These are phyloP conservation scores for Phalacrocorax pelagicus DNA, from an alignment of 2,113 vertebrate species.

Conservation along the genomic window DNA sequence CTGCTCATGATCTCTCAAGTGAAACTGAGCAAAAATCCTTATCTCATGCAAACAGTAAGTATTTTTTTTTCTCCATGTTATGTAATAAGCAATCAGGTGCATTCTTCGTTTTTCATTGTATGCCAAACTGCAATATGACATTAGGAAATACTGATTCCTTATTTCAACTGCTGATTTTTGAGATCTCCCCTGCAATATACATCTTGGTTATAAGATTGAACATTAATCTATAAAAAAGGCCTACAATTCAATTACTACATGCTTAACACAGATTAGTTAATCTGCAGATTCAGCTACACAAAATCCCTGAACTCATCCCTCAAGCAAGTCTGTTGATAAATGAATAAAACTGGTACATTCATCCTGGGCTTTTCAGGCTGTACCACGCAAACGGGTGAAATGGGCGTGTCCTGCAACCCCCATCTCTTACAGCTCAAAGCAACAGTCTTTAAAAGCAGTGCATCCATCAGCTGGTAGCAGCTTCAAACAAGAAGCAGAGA, in stretches of 20 bases:
- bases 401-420: neutral
- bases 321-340: neutral
- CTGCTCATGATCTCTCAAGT: neutral
- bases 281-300: neutral
- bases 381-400: neutral
- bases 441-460: neutral
- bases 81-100: neutral
- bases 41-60: neutral
- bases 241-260: neutral
- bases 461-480: neutral
- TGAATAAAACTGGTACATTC: neutral
- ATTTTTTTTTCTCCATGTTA: neutral
- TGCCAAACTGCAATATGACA: neutral
- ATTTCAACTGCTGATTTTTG: neutral
- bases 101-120: neutral
- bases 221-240: neutral
- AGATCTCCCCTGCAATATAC: neutral
- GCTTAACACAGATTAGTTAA: neutral
- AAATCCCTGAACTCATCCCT: neutral
- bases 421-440: neutral
- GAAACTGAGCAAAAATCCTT: constrained; percentile 24
- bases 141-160: neutral
- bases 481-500: neutral
- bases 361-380: neutral
- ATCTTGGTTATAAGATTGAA: neutral